Conservation (phyloP, 2,888 invertebrate species). For the Apeira syringaria region DNA sequence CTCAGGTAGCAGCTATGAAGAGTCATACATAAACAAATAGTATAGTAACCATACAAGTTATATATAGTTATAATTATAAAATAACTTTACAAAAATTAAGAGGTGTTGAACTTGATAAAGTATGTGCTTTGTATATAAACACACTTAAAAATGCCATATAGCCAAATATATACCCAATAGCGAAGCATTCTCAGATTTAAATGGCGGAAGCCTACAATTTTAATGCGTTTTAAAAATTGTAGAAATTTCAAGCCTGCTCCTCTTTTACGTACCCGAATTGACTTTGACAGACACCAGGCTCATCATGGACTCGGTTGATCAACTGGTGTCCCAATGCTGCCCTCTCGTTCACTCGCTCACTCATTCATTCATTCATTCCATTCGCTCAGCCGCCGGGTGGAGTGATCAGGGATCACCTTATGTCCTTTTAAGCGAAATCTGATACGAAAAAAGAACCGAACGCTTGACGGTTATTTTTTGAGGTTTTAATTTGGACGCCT, state of each 20-base stretch:
- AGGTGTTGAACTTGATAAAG: too few species aligned
- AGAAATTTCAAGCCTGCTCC: conserved; percentile 49
- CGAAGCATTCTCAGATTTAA: too few species aligned
- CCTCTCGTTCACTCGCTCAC: conserved; percentile 60
- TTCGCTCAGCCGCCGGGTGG: conserved; percentile 66
- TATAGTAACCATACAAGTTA: too few species aligned
- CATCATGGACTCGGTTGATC: conserved; percentile 69
- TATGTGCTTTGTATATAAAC: too few species aligned
- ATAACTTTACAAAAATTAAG: too few species aligned
- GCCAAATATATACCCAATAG: too few species aligned
- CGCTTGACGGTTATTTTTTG: conserved; percentile 32
- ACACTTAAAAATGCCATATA: too few species aligned
- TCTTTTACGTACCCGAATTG: conserved; percentile 44
- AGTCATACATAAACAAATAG: too few species aligned
- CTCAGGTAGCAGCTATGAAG: too few species aligned
- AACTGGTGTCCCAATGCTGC: conserved; percentile 74
- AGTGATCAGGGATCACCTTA: conserved; percentile 77
- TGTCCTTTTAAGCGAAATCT: conserved; percentile 50
- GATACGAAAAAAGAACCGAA: conserved; percentile 48
- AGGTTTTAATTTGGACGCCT: conserved; percentile 25
- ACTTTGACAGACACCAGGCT: conserved; percentile 71
- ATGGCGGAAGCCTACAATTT: too few species aligned
- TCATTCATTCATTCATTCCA: conserved; percentile 54
- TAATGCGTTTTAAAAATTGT: too few species aligned
- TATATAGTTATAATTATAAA: too few species aligned